Conservation (phyloP, 1,140 invertebrate genomes). For the Cydia fagiglandana region DNA sequence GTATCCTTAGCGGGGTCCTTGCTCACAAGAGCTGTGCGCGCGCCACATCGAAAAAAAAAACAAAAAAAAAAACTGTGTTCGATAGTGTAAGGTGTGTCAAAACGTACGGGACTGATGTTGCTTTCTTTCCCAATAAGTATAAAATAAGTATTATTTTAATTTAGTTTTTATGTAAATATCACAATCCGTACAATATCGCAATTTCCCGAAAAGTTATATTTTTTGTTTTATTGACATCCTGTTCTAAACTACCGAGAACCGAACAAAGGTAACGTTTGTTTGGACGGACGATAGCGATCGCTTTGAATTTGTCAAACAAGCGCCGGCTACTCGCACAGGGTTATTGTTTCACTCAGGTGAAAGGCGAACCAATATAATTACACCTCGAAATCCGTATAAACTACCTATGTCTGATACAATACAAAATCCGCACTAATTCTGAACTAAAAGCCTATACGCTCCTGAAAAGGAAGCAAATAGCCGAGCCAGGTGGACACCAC, state of each 20-base stretch:
- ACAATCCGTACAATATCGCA: no score
- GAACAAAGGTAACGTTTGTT: neutral
- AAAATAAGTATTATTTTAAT: no score
- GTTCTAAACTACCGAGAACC: neutral
- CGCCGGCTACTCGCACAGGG: neutral
- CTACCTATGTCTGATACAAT: neutral
- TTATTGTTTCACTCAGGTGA: neutral
- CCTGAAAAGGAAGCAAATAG: neutral
- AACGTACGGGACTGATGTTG: no score
- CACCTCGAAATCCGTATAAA: neutral
- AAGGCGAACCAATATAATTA: neutral
- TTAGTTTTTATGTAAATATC: no score
- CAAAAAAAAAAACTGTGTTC: no score
- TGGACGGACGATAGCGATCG: neutral
- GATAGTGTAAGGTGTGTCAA: no score
- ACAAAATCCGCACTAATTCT: neutral
- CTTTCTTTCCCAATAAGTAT: no score
- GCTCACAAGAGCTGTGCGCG: no score
- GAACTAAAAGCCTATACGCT: neutral
- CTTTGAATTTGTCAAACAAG: constrained; percentile 24
- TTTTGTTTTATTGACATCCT: constrained; percentile 6
- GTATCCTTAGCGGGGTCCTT: no score
- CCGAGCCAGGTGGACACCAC: neutral
- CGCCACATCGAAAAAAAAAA: no score
- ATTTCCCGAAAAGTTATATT: neutral